Conservation (phyloP, 2,888 invertebrate species). For the Phyto melanocephala region DNA sequence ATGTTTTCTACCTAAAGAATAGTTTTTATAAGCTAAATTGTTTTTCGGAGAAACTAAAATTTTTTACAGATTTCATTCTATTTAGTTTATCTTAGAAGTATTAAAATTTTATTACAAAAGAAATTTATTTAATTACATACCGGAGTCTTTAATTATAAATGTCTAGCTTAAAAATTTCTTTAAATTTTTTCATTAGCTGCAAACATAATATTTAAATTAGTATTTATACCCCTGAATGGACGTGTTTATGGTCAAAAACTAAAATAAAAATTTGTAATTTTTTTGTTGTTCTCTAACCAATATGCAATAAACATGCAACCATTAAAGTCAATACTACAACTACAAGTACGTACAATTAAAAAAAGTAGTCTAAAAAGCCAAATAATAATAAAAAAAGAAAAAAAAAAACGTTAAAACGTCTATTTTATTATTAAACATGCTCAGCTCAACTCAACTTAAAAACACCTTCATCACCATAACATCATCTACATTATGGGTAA, state of each 20-base stretch:
- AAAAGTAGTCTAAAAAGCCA: not conserved
- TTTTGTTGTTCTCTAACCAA: not conserved
- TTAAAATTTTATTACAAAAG: not conserved
- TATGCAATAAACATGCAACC: not conserved
- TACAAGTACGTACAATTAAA: not conserved
- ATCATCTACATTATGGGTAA: conserved; percentile 20
- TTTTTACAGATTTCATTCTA: too few relatives aligned
- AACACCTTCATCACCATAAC: conserved; percentile 1
- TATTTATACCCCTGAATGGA: not conserved
- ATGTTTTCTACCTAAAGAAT: too few relatives aligned
- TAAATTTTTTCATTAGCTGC: not conserved
- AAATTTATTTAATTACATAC: not conserved
- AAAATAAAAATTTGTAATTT: not conserved
- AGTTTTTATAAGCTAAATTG: too few relatives aligned
- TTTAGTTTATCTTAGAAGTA: too few relatives aligned
- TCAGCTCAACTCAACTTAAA: conserved; percentile 6
- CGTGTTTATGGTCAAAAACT: not conserved
- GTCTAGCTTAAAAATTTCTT: too few relatives aligned
- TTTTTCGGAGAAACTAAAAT: too few relatives aligned
- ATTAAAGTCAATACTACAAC: not conserved
- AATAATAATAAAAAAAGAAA: not conserved
- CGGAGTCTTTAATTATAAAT: not conserved
- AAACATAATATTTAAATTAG: not conserved
- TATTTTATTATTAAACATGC: conserved; percentile 19
- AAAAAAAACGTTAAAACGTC: too few relatives aligned